A percentile compares a stretch with the other conserved stretches of the same genome.
These are phyloP conservation scores for Drusus annulatus DNA, from an alignment of 1,140 invertebrate genomes.

Conservation along the genomic window DNA sequence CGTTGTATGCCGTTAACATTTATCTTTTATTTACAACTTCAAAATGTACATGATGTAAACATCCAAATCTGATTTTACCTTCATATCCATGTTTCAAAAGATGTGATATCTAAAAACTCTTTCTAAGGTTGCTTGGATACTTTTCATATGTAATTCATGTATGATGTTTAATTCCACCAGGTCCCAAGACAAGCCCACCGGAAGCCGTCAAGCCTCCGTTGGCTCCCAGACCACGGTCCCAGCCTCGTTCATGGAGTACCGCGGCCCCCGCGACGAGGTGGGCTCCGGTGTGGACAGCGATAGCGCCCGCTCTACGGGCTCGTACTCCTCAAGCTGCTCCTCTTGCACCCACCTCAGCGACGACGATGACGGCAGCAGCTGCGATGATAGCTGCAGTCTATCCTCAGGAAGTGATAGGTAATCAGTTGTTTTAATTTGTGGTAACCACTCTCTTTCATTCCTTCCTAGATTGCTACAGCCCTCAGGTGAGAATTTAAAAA, in stretches of 20 bases:
- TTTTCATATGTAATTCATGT: too few relatives aligned
- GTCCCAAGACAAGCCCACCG: slow-evolving; percentile 24
- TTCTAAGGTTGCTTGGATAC: too few relatives aligned
- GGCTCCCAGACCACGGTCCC: slow-evolving; percentile 62
- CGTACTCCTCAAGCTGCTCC: slow-evolving; percentile 67
- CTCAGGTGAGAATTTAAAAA: too few relatives aligned
- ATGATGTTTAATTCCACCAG: too few relatives aligned
- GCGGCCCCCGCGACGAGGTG: slow-evolving; percentile 67
- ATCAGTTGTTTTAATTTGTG: slow-evolving; percentile 18
- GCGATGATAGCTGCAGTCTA: slow-evolving; percentile 63
- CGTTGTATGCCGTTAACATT: too few relatives aligned
- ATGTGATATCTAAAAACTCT: too few relatives aligned
- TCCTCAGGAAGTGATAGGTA: slow-evolving; percentile 65
- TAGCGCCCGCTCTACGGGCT: slow-evolving; percentile 63
- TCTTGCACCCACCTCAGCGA: slow-evolving; percentile 69
- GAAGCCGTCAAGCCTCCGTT: slow-evolving; percentile 56
- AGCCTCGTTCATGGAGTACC: slow-evolving; percentile 69
- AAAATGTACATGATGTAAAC: too few relatives aligned
- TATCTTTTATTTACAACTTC: too few relatives aligned
- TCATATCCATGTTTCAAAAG: too few relatives aligned
- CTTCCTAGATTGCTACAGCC: too few relatives aligned
- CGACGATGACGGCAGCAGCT: slow-evolving; percentile 57
- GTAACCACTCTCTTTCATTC: too few relatives aligned
- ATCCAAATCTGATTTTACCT: too few relatives aligned
- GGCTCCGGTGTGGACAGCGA: slow-evolving; percentile 69